Percentiles rank a stretch among this genome's conserved stretches.
Evolutionary conservation across 2,113 vertebrate species (phyloP).

Genomic region (Oxyruncus cristatus): DNA sequence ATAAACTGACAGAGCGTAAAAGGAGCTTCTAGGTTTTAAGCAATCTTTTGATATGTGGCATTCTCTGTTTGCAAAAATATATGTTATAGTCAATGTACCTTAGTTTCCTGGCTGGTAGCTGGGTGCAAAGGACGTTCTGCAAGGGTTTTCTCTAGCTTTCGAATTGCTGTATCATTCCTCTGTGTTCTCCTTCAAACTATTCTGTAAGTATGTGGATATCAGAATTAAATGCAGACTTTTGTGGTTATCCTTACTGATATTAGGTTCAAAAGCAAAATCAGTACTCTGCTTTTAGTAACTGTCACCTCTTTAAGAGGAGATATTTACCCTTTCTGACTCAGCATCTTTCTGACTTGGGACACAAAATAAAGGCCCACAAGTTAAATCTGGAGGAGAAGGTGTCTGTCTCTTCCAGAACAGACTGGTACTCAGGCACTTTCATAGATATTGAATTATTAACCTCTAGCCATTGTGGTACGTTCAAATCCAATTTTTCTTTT

Average conservation of each 20-base stretch:
- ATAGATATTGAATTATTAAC: not conserved
- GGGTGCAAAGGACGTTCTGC: not conserved
- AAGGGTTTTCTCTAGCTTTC: not conserved
- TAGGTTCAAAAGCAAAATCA: not conserved
- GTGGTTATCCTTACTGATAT: accelerated
- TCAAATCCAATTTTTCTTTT: not conserved
- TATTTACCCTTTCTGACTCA: not conserved
- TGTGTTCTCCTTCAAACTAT: not conserved
- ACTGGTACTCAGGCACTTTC: not conserved
- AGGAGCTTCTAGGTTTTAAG: not conserved
- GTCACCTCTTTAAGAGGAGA: not conserved
- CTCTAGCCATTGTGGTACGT: not conserved
- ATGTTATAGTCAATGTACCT: not conserved
- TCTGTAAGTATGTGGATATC: not conserved
- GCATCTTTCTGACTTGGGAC: not conserved
- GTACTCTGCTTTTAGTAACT: not conserved
- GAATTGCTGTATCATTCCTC: not conserved
- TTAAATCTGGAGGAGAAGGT: not conserved
- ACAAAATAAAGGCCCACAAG: not conserved
- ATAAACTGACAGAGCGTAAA: not conserved
- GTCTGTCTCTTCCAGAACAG: not conserved
- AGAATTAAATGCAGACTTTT: not conserved
- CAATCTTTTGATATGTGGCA: not conserved
- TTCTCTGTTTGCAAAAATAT: not conserved
- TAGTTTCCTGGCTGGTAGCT: not conserved